Base-by-base conservation (phyloP, 1,140 invertebrate genomes). In the Armadillidium nasatum region DNA sequence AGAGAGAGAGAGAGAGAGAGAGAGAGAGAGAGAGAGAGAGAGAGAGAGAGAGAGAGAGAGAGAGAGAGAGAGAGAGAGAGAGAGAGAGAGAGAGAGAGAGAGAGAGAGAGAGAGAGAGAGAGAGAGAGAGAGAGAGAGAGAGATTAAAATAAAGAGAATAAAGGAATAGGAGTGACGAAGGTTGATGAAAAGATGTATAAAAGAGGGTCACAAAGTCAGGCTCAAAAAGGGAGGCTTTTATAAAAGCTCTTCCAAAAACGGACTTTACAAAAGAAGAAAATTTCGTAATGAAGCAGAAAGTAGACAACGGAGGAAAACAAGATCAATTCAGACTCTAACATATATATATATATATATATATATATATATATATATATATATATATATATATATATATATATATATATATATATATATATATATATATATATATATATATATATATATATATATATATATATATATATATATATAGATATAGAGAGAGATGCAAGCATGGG, bases 361-460 rank as follows among this genome's bases (percentile, higher is more conserved):
- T 10, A 50, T 10, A 50, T 10, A 10, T 10, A 50, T 10, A 50
- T 50, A 9, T 50, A 50, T 50, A 50, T 10, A 50, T 50, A 50
- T 10, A 50, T 50, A 50, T 10, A 50, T 50, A 50, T 10, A 50
- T 50, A 50, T 10, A 50, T 50, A 50, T n/a, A 50, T 50, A 50
- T 50, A 50, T 50, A 50, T 50, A 50, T 50, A 50, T 50, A 50
- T 50, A 50, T 50, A 50, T 50, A n/a, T n/a, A n/a, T n/a, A n/a
- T n/a, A n/a, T n/a, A n/a, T n/a, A n/a, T n/a, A n/a, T n/a, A n/a
- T n/a, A n/a, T n/a, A n/a, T n/a, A n/a, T n/a, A n/a, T n/a, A n/a
- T n/a, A n/a, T n/a, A n/a, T n/a, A n/a, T n/a, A n/a, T n/a, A n/a
- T n/a, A n/a, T n/a, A n/a, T n/a, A n/a, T n/a, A n/a, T n/a, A n/a